Evolutionary conservation across 2,888 invertebrate genomes (phyloP), one percentile per base, ranked within the genome.

Genomic region (Tenthredo notha): DNA sequence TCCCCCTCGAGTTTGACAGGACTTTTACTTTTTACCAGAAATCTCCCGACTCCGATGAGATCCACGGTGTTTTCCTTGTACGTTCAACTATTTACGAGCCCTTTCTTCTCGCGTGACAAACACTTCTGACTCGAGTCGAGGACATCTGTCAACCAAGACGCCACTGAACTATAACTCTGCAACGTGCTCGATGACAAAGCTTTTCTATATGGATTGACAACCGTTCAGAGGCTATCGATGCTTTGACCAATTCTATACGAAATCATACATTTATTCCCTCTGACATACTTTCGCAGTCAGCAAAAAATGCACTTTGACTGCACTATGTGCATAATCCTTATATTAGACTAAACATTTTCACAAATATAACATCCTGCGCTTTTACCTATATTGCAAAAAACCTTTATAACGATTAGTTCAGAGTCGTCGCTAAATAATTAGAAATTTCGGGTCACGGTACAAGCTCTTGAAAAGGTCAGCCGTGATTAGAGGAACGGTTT

Each of bases 401-500:
- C 43, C 4, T 74, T 3, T 12, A 21, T 25, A 21, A 47, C 12
- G n/a, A 43, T 40, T 12, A 25, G 3, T 47, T 47, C 25, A 43
- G 25, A n/a, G 40, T 21, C 43, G 9, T 40, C 29, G 25, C 43
- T n/a, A 6, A 72, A 74, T 74, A 74, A 74, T 74, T 40, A 43
- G 21, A 74, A 74, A 40, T 74, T 74, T 74, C 1, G 43, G 43
- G 74, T 74, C 74, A 25, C 47, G 40, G 0, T 74, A 43, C 74
- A 47, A n/a, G 74, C 47, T 74, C 21, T 29, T n/a, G 43, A 43
- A 40, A 43, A 74, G 43, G 74, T 74, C 21, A 21, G 21, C 43
- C 74, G 25, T 74, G 74, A 74, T 74, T 74, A 74, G 74, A 74
- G 40, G 43, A 43, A 74, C 21, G 74, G 47, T 74, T 74, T n/a